Evolutionary conservation across 2,797 vertebrate species (phyloP), one percentile per base, ranked within the genome.

Genomic region (Sebastes vulpes): DNA sequence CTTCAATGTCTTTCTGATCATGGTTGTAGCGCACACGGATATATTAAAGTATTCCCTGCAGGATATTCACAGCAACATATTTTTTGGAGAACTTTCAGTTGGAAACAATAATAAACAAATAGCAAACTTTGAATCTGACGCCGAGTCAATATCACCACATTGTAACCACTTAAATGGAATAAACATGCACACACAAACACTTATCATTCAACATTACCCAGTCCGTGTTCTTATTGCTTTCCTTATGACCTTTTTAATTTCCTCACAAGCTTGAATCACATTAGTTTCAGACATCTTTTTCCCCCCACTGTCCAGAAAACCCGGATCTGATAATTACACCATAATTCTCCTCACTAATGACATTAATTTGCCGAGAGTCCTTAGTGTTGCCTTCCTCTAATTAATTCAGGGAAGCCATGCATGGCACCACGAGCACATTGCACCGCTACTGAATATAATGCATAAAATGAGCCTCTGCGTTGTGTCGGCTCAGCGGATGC

Each of bases 381-480:
- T 91, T 75, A 78, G 32, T 82, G 66, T 82, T 82, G 70, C 75
- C 52, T 64, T 76, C 83, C 59, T 78, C 78, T 90, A 89, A 92
- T 94, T 91, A 92, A 90, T 91, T 86, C 48, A 14, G 61, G 82
- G 77, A 89, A 88, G 66, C 82, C 89, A 91, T 85, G 88, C 90
- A 82, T 89, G 84, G 71, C 23, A 84, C 69, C 5, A 14, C 35
- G 59, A 71, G 76, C 79, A 82, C 54, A 32, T 16, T 79, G 42
- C 26, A 42, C 61, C 68, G 60, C 81, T 58, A 31, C 16, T 80
- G 69, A 66, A 74, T 32, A 59, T 46, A 3, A 29, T 61, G 32
- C 53, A 65, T 68, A 70, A 88, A 76, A 77, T 59, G 68, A 87
- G 57, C 56, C 23, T 71, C 60, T 32, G 76, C 18, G 11, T 26